phyloP scores from a whole-genome alignment of 2,113 vertebrate species.

The Dissostichus mawsoni region DNA sequence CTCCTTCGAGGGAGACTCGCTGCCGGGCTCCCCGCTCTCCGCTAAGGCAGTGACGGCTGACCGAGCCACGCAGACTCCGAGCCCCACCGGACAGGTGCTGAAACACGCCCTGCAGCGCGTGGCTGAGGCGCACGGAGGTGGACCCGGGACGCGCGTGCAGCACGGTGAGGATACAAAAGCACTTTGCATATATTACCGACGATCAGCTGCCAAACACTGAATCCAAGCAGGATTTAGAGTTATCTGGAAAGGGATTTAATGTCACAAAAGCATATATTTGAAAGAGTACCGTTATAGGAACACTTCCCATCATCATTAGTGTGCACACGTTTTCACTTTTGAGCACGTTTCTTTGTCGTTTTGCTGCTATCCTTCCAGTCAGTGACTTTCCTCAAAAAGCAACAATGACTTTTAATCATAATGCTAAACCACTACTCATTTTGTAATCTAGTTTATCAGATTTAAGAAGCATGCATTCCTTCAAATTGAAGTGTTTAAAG shows the following conservation, averaged over 20 bases:
- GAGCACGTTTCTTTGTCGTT: background rate
- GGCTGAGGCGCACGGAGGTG: constrained; percentile 46
- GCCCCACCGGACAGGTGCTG: constrained; percentile 86
- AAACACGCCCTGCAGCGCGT: constrained; percentile 73
- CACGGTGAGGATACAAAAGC: constrained; percentile 76
- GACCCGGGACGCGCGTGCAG: constrained; percentile 37
- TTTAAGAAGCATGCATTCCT: background rate
- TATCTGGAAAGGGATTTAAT: background rate
- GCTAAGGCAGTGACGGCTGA: constrained; percentile 76
- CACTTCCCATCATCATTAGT: background rate
- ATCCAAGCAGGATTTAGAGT: background rate
- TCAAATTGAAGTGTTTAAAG: background rate
- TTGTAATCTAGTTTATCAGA: background rate
- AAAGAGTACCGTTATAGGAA: background rate
- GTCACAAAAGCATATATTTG: background rate
- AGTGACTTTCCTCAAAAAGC: background rate
- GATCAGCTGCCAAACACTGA: background rate
- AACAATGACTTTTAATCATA: too few relatives aligned
- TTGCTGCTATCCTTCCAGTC: background rate
- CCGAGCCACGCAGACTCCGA: constrained; percentile 92
- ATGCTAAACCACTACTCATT: background rate
- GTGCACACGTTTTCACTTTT: background rate
- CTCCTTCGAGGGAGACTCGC: constrained; percentile 90
- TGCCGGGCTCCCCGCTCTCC: constrained; percentile 82
- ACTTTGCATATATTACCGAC: background rate